Evolutionary conservation across 2,113 vertebrate genomes (phyloP).

Genomic region (Onychorhynchus coronatus): DNA sequence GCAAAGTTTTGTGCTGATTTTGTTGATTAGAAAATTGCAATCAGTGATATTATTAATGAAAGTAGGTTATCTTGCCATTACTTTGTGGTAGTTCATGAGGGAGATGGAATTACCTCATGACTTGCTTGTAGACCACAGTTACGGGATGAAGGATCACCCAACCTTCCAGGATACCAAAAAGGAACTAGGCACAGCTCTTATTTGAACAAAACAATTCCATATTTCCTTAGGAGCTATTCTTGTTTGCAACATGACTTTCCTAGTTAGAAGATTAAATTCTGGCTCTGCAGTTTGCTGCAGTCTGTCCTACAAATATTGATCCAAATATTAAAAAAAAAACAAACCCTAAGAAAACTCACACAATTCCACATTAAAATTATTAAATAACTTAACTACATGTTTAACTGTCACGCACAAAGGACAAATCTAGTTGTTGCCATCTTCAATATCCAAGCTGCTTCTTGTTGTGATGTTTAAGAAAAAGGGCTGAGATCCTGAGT

Average conservation of each 20-base stretch:
- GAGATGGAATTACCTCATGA: background rate
- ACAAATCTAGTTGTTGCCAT: background rate
- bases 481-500: background rate
- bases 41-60: background rate
- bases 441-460: background rate
- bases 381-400: background rate
- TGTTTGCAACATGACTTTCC: background rate
- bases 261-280: background rate
- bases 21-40: background rate
- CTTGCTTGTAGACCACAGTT: constrained; percentile 41
- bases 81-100: background rate
- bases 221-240: background rate
- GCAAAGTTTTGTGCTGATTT: background rate
- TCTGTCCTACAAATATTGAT: background rate
- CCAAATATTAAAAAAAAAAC: background rate
- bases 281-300: background rate
- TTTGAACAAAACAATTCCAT: background rate
- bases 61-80: background rate
- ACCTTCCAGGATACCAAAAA: constrained; percentile 44
- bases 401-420: background rate
- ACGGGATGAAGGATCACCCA: constrained; percentile 40
- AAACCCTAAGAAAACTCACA: background rate
- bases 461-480: background rate
- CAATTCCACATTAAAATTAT: background rate
- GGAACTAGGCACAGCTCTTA: constrained; percentile 47